These are phyloP conservation scores for Drosophila antonietae DNA, from an alignment of 2,888 invertebrate genomes.

Conservation along the genomic window DNA sequence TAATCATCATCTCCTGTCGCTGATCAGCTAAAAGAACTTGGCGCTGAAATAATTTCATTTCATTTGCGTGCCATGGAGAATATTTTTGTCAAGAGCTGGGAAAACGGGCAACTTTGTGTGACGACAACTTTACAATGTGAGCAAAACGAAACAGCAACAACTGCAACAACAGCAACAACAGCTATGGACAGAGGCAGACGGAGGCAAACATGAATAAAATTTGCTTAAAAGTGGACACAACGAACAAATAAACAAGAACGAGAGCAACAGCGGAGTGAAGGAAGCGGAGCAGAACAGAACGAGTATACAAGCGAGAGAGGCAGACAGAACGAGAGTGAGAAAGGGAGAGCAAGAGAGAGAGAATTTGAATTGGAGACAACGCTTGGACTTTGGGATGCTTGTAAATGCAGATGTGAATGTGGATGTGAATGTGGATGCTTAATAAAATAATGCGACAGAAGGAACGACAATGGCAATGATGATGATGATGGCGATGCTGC, in stretches of 20 bases:
- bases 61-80: slow-evolving; percentile 48
- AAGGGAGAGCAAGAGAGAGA: neutral
- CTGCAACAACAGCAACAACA: slow-evolving; percentile 29
- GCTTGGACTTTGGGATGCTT: slow-evolving; percentile 53
- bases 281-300: slow-evolving; percentile 16
- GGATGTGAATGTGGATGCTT: slow-evolving; percentile 62
- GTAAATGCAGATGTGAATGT: slow-evolving; percentile 45
- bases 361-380: slow-evolving; percentile 57
- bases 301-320: neutral
- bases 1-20: slow-evolving; percentile 36
- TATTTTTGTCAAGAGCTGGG: slow-evolving; percentile 38
- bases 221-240: slow-evolving; percentile 76
- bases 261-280: slow-evolving; percentile 13
- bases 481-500: slow-evolving; percentile 49
- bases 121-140: slow-evolving; percentile 71
- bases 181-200: slow-evolving; percentile 32
- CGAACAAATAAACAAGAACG: slow-evolving; percentile 55
- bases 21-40: slow-evolving; percentile 48
- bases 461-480: slow-evolving; percentile 67
- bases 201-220: slow-evolving; percentile 75
- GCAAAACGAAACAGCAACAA: slow-evolving; percentile 49
- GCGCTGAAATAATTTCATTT: slow-evolving; percentile 57
- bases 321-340: slow-evolving; percentile 1
- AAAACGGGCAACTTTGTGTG: slow-evolving; percentile 53
- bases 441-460: slow-evolving; percentile 83